Conservation (phyloP, 2,113 vertebrate genomes). For the Asarcornis scutulata region DNA sequence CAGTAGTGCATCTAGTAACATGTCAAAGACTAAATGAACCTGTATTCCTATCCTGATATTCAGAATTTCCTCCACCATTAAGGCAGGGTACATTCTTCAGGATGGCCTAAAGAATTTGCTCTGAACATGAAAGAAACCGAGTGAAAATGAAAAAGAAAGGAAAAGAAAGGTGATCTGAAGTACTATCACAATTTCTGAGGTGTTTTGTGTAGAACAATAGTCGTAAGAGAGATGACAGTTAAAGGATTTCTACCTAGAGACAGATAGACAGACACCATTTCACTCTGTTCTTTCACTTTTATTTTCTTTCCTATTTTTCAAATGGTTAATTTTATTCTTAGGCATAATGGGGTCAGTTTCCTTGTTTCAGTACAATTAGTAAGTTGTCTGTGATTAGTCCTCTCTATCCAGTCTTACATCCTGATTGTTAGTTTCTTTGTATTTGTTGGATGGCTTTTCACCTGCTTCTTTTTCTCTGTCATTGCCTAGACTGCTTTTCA, state of each 20-base stretch:
- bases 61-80: not conserved
- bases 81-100: not conserved
- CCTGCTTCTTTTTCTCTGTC: not conserved
- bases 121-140: not conserved
- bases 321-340: not conserved
- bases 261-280: not conserved
- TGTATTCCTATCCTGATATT: not conserved
- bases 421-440: not conserved
- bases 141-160: accelerated
- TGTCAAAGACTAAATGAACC: not conserved
- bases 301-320: not conserved
- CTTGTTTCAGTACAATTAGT: not conserved
- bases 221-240: not conserved
- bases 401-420: not conserved
- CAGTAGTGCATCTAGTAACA: too few relatives aligned
- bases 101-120: not conserved
- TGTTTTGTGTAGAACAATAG: not conserved
- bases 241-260: not conserved
- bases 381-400: not conserved
- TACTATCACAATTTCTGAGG: not conserved
- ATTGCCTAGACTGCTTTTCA: slow-evolving; percentile 31
- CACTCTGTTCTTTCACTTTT: not conserved
- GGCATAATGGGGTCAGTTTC: not conserved
- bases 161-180: not conserved
- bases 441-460: not conserved